Percentiles rank a stretch among this genome's conserved stretches.
Conservation (phyloP, 2,888 invertebrate genomes). For the Cheilosia scutellata region DNA sequence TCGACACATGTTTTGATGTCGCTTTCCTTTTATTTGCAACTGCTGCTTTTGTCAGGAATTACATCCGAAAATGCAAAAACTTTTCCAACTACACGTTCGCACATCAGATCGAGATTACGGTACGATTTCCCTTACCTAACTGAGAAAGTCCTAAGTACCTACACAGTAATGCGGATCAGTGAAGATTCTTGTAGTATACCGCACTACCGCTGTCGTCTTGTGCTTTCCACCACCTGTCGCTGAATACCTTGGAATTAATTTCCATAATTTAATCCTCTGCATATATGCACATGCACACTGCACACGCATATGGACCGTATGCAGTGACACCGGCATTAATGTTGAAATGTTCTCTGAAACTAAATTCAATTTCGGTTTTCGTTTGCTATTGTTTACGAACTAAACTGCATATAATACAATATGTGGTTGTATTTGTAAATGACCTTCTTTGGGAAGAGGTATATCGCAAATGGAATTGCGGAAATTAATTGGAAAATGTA, state of each 20-base stretch:
- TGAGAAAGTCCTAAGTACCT: constrained; percentile 32
- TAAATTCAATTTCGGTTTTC: constrained; percentile 55
- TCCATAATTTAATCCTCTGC: constrained; percentile 40
- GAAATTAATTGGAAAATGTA: constrained; percentile 65
- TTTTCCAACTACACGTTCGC: background rate
- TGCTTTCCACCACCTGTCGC: constrained; percentile 37
- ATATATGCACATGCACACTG: background rate
- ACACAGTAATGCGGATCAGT: constrained; percentile 23
- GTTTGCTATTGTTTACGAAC: constrained; percentile 19
- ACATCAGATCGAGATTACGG: constrained; percentile 36
- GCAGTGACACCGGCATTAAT: constrained; percentile 21
- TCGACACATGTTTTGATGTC: background rate
- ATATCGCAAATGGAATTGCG: constrained; percentile 36
- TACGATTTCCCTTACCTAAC: constrained; percentile 28
- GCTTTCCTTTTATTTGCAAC: background rate
- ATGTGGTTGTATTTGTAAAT: background rate
- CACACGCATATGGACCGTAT: background rate
- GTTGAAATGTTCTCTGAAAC: constrained; percentile 47
- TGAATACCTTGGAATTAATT: constrained; percentile 47
- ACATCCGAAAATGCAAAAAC: constrained; percentile 6
- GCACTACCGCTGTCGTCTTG: background rate
- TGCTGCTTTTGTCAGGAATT: background rate
- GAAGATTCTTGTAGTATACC: constrained; percentile 15
- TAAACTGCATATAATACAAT: background rate
- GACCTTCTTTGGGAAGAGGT: constrained; percentile 11